Base-by-base conservation (phyloP, 2,888 invertebrate genomes). In the Drosophila anomelani region DNA sequence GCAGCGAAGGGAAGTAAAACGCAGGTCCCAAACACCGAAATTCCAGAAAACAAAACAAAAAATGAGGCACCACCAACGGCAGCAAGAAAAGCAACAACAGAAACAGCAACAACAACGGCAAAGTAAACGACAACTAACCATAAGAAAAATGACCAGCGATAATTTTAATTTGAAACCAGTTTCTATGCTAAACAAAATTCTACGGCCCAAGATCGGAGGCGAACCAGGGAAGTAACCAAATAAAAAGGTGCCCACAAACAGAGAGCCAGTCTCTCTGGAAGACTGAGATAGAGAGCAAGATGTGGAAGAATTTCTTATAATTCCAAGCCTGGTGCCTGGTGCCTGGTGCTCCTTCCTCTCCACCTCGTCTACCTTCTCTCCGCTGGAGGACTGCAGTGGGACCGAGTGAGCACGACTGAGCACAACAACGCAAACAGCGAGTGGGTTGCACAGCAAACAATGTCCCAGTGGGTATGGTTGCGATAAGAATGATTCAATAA, bases 141-240 rank as follows among this genome's bases (percentile, higher is more conserved):
- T 81, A 89, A 85, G 83, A 89, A 85, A 90, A 90, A 90, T 90
- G 89, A 90, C 90, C 90, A 88, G 80, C 89, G 91, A 91, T 91
- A 89, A 91, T 91, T 91, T 91, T 91, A 90, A 91, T 91, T 91
- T 89, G 85, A 91, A 91, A 91, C 90, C 91, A 81, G 90, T 91
- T 90, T 88, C 80, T 83, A 85, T 89, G 88, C 85, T 89, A 87
- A 85, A 85, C 89, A 81, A 89, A 89, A 89, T 87, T 78, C 76
- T 79, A 84, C 77, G 69, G 70, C 60, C 71, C 56, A 77, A 79
- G 75, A 72, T 61, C 68, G 43, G 76, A 67, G 63, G 63, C 69
- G 54, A 60, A 44, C 54, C 69, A 70, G 67, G 69, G 53, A 59
- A 38, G 56, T 53, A 76, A 68, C 75, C 59, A 81, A 81, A 75